These are phyloP conservation scores for Anableps anableps DNA, from an alignment of 2,797 vertebrate species.

Conservation along the genomic window DNA sequence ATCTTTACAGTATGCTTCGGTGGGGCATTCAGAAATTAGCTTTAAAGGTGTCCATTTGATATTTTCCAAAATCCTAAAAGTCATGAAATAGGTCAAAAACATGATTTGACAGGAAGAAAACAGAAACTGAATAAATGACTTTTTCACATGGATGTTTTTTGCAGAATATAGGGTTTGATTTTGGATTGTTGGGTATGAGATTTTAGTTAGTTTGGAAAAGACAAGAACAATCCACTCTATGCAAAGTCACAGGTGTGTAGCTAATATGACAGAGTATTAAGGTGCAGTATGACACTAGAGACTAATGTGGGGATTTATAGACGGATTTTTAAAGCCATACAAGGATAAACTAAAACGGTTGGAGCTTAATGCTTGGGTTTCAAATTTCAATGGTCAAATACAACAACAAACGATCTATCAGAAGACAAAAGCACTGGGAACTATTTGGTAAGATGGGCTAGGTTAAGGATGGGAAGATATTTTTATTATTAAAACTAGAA, in stretches of 20 bases:
- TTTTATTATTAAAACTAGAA: conserved; percentile 19
- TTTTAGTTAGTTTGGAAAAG: conserved; percentile 54
- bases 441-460: conserved; percentile 35
- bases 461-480: conserved; percentile 42
- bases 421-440: conserved; percentile 45
- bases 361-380: conserved; percentile 10
- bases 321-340: conserved; percentile 53
- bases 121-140: conserved; percentile 28
- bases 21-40: conserved; percentile 14
- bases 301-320: conserved; percentile 45
- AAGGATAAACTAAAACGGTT: conserved; percentile 52
- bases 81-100: not conserved
- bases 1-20: not conserved
- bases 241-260: conserved; percentile 51
- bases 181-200: conserved; percentile 39
- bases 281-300: conserved; percentile 48
- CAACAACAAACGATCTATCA: conserved; percentile 52
- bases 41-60: not conserved
- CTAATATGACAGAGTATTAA: conserved; percentile 31
- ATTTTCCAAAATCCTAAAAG: not conserved
- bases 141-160: conserved; percentile 68
- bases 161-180: conserved; percentile 56
- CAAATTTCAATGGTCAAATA: conserved; percentile 40
- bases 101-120: conserved; percentile 1
- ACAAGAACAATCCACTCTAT: conserved; percentile 39